Evolutionary conservation across 2,113 vertebrate species (phyloP).

Genomic region (Gorsachius goisagi): DNA sequence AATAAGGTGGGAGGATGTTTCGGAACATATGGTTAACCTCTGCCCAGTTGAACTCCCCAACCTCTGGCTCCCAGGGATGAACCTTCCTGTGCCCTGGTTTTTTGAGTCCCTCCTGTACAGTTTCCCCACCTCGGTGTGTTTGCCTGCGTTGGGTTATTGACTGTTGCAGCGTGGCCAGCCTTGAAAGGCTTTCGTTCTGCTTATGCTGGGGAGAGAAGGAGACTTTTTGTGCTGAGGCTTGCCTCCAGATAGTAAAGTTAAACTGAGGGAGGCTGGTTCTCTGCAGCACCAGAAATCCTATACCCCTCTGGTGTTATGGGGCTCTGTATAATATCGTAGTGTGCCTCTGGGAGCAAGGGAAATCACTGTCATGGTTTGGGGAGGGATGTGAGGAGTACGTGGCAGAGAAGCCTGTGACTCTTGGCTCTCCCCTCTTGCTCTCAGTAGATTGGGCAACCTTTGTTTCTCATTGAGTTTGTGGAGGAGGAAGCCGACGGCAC

Average conservation of each 20-base stretch:
- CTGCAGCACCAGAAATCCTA: background rate
- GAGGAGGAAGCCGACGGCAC: background rate
- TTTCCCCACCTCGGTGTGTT: fast-evolving
- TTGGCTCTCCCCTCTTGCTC: background rate
- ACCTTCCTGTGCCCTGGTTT: background rate
- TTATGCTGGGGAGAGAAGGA: background rate
- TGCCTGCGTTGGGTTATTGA: background rate
- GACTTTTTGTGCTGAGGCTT: background rate
- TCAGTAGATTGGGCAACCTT: background rate
- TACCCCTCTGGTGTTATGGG: background rate
- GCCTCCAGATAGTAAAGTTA: background rate
- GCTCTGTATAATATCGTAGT: fast-evolving
- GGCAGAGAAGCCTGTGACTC: background rate
- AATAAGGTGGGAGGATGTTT: background rate
- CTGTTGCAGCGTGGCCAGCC: fast-evolving
- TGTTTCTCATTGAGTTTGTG: background rate
- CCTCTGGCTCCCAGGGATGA: background rate
- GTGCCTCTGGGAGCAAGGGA: background rate
- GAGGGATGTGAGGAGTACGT: background rate
- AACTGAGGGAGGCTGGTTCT: background rate
- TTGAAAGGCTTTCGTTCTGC: background rate
- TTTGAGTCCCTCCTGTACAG: background rate
- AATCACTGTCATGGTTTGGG: background rate
- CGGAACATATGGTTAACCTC: background rate
- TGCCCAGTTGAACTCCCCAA: background rate